Base-by-base conservation (phyloP, 2,113 vertebrate genomes). In the Martes martes region DNA sequence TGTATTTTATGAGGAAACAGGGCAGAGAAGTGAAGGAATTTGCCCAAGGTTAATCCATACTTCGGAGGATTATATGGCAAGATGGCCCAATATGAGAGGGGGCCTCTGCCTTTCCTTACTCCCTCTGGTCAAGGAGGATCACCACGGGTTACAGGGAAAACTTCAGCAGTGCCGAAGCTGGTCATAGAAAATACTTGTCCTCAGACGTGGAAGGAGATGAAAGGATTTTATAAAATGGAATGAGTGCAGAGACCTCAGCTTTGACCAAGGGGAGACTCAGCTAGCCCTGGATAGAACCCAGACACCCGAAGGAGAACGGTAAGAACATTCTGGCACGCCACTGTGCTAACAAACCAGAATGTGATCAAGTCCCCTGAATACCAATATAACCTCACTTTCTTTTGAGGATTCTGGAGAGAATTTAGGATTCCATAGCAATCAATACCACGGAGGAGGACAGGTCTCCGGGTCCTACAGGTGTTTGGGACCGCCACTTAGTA, bases 11-110 rank as follows among this genome's bases (percentile, higher is more conserved):
- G 9, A 85, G 91, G 52, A 96, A 94, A 96, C 59, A 47, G 45
- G 7, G 45, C 23, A 31, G 16, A 95, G 59, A 76, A 91, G n/a
- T 71, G 69, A 98, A 96, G 45, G 67, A 81, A 69, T 83, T 80
- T 90, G 23, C 50, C 36, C 65, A 61, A 80, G 42, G 39, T 82
- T 83, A 78, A 83, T 2, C 9, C 21, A 91, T 28, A 82, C 65
- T 82, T 95, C 47, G 71, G 19, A 89, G n/a, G 36, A 89, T 59
- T 85, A 59, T 50, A 55, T 21, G 88, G 50, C 28, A 57, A 71
- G 59, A 85, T 80, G 8, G 57, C 42, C 39, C 59, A 39, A 7
- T 55, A n/a, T 45, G 42, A 88, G 91, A 91, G 73, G 16, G 21
- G 2, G 33, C 10, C n/a, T 79, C 26, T 94, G 63, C 24, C 18